Conservation (phyloP, 2,888 invertebrate species). For the Thymelicus lineola region DNA sequence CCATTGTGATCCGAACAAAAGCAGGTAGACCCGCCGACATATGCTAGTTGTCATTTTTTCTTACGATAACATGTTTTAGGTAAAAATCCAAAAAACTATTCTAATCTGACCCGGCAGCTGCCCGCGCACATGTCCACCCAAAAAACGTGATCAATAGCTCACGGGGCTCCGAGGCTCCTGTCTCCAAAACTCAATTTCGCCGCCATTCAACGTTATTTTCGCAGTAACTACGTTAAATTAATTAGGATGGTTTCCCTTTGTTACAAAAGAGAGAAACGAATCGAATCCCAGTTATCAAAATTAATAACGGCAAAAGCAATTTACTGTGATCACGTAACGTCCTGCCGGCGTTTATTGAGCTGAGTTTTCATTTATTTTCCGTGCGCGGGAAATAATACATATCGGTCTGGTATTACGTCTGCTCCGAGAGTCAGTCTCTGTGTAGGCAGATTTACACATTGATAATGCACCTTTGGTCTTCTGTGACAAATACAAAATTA, state of each 20-base stretch:
- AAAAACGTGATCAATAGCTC: conserved; percentile 51
- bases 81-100: conserved; percentile 68
- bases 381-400: conserved; percentile 51
- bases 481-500: not conserved
- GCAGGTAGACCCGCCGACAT: conserved; percentile 79
- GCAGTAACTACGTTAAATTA: conserved; percentile 73
- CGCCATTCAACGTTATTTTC: conserved; percentile 64
- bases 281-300: conserved; percentile 83
- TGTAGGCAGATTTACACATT: not conserved
- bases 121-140: conserved; percentile 70
- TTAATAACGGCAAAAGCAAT: conserved; percentile 83
- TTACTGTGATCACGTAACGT: conserved; percentile 80
- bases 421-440: conserved; percentile 11
- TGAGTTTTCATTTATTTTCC: conserved; percentile 69
- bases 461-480: not conserved
- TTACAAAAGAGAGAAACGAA: conserved; percentile 84
- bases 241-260: conserved; percentile 83
- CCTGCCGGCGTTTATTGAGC: conserved; percentile 71
- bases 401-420: conserved; percentile 40
- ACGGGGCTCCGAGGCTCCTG: conserved; percentile 44
- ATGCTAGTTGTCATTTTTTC: conserved; percentile 83
- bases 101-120: conserved; percentile 83
- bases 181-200: conserved; percentile 59
- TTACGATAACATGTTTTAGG: conserved; percentile 73
- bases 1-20: conserved; percentile 79